phyloP scores from a whole-genome alignment of 2,888 invertebrate genomes.

The Cephus pygmeus region DNA sequence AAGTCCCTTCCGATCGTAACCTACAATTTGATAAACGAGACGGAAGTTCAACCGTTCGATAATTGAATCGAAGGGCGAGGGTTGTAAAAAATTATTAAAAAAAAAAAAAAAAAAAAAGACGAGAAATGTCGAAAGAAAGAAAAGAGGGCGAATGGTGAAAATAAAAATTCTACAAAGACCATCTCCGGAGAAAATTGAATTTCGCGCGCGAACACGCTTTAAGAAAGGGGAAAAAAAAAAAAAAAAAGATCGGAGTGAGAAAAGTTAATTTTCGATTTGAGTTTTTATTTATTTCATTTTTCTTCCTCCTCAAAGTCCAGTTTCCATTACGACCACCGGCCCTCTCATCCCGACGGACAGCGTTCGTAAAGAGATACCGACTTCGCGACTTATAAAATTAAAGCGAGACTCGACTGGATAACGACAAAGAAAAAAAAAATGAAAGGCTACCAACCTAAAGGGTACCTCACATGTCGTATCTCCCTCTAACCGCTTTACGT shows the following conservation, averaged over 20 bases:
- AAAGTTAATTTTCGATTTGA: too few relatives aligned
- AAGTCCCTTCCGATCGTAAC: too few relatives aligned
- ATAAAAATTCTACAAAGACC: neutral
- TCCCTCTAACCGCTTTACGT: too few relatives aligned
- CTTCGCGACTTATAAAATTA: neutral
- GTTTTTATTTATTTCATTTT: too few relatives aligned
- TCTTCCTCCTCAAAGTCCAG: too few relatives aligned
- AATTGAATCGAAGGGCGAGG: conserved; percentile 40
- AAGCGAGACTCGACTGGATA: conserved; percentile 9
- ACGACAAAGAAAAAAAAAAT: too few relatives aligned
- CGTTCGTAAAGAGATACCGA: too few relatives aligned
- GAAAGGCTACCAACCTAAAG: too few relatives aligned
- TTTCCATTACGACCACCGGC: too few relatives aligned
- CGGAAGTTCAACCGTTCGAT: conserved; percentile 45
- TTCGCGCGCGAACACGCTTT: conserved; percentile 27
- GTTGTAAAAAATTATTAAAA: conserved; percentile 11
- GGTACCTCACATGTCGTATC: too few relatives aligned
- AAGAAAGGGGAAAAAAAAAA: neutral
- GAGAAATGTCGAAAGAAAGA: neutral
- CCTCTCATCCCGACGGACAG: too few relatives aligned
- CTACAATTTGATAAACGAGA: conserved; percentile 10
- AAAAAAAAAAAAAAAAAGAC: conserved; percentile 12
- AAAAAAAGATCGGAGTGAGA: too few relatives aligned
- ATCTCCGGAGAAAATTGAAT: conserved; percentile 48
- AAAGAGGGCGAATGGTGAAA: conserved; percentile 11